Base-by-base conservation (phyloP, 2,888 invertebrate species). In the Prenolepis imparis region DNA sequence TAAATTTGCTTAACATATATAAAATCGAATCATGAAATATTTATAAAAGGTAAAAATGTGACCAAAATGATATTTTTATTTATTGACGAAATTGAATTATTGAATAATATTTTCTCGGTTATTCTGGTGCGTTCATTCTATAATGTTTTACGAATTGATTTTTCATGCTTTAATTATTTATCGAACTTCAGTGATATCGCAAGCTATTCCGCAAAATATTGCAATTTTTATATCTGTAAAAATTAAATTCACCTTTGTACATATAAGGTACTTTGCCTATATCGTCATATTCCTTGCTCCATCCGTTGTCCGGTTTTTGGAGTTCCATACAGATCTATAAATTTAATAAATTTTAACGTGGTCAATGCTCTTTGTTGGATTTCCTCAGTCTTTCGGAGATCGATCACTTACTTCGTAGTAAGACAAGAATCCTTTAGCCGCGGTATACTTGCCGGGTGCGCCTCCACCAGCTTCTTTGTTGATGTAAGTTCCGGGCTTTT, bases 401-500 rank as follows among this genome's bases (percentile, higher is more conserved):
- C 41, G 48, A 80, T 80, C 21, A 48, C 59, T 41, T 95, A 97
- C 97, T 95, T 98, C 98, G 92, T 98, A 98, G 93, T 98, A 98
- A 73, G 98, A 96, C 94, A 98, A 96, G 94, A 98, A 98, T 82
- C 98, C 98, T 83, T 97, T 97, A 36, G 98, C 98, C 86, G 97
- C 97, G 0, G 98, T 98, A 92, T 97, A 98, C 0, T 97, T 97
- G 0, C 98, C 98, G 0, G 98, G 97, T 18, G 96, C 96, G 0
- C 98, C 98, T 32, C 98, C 98, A 0, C 97, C 98, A 4, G 98
- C 98, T 95, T 98, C 98, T 94, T 98, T 98, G 94, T 98, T 98
- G 92, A 98, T 98, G 93, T 97, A 98, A 0, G 98, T 98, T 48
- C 98, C 98, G 57, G 97, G 96, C 73, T 96, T 96, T 93, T 98